These are phyloP conservation scores for Motacilla alba DNA, from an alignment of 2,113 vertebrate species.

Conservation along the genomic window DNA sequence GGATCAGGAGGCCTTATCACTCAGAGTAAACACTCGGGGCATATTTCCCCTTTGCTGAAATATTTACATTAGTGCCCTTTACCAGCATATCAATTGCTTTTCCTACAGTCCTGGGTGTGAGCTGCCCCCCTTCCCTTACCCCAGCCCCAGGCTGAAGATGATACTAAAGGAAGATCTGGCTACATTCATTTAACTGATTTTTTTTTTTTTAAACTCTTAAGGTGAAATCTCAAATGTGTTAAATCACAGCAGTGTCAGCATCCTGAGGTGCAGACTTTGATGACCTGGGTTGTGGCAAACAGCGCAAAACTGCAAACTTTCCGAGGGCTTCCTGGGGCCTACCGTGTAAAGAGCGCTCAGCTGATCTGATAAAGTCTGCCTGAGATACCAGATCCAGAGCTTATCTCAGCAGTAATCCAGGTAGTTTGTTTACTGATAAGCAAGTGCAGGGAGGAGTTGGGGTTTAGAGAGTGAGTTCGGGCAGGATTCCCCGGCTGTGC, in stretches of 20 bases:
- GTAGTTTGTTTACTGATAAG: background rate
- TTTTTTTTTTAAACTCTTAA: background rate
- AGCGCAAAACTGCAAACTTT: background rate
- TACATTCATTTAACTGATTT: background rate
- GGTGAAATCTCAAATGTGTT: background rate
- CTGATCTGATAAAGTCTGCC: background rate
- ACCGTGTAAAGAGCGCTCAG: background rate
- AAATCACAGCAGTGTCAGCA: background rate
- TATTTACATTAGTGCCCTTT: background rate
- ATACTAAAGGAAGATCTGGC: background rate
- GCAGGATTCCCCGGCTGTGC: accelerated
- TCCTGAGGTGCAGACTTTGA: background rate
- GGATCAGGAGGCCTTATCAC: constrained; percentile 14
- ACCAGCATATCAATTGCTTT: background rate
- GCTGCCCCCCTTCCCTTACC: background rate
- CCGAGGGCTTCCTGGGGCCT: background rate
- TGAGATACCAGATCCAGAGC: accelerated
- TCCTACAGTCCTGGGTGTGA: background rate
- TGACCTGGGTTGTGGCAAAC: background rate
- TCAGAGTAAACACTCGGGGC: background rate
- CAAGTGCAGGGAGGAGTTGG: accelerated
- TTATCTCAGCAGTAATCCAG: background rate
- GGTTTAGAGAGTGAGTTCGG: accelerated
- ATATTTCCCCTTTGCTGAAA: constrained; percentile 11
- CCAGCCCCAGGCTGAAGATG: background rate